phyloP scores from a whole-genome alignment of 2,113 vertebrate species.

The Genyomyrus donnyi region DNA sequence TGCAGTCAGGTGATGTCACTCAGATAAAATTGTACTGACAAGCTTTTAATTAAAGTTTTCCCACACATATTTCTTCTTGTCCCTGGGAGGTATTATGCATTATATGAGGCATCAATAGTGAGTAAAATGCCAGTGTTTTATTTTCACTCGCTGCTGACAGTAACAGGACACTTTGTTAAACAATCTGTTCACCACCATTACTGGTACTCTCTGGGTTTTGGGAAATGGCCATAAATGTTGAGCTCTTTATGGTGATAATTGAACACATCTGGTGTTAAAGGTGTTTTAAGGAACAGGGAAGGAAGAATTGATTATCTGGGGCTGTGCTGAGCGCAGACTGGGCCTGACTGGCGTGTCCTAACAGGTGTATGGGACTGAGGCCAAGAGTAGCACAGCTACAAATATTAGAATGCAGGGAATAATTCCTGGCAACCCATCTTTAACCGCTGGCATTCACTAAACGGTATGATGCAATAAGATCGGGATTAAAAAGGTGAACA shows the following conservation, averaged over 20 bases:
- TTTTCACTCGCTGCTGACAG: conserved; percentile 73
- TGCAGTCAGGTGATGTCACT: conserved; percentile 75
- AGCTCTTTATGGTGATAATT: conserved; percentile 57
- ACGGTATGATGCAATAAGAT: background rate
- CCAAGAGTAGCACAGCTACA: conserved; percentile 23
- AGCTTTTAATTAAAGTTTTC: conserved; percentile 96
- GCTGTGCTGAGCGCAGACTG: conserved; percentile 30
- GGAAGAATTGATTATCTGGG: conserved; percentile 41
- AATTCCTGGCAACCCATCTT: background rate
- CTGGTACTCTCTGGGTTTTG: conserved; percentile 51
- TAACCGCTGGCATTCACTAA: background rate
- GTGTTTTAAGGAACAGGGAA: conserved; percentile 30
- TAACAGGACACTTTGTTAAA: conserved; percentile 70
- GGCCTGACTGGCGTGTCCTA: conserved; percentile 33
- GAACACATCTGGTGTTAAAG: conserved; percentile 55
- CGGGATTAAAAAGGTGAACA: background rate
- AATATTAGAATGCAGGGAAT: conserved; percentile 26
- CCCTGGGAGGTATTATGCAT: conserved; percentile 71
- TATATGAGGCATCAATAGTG: conserved; percentile 65
- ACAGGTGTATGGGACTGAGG: conserved; percentile 46
- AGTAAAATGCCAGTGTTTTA: conserved; percentile 68
- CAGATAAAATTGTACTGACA: conserved; percentile 80
- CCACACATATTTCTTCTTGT: conserved; percentile 69
- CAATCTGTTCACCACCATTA: conserved; percentile 68
- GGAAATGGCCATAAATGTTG: conserved; percentile 49